Evolutionary conservation across 2,113 vertebrate species (phyloP), one percentile per base, ranked within the genome.

Genomic region (Cyanocitta stelleri): DNA sequence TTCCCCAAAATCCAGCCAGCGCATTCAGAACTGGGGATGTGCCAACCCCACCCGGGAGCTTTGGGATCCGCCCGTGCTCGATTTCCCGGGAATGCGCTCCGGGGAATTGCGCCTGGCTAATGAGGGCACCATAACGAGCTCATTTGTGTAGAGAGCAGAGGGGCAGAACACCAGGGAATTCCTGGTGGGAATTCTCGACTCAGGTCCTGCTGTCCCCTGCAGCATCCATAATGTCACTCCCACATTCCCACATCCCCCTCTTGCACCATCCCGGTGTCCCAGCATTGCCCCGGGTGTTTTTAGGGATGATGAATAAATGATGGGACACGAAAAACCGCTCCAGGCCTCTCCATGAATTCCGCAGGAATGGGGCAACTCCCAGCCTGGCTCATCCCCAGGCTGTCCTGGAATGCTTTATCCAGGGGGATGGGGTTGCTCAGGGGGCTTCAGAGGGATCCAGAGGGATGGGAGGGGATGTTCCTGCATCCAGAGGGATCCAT

Each of bases 141-240:
- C 20, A 35, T 58, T 51, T 67, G 26, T 52, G 21, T 35, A 11
- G 62, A 58, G 16, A 76, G 26, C 61, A 21, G 35, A 76, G 71
- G 43, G 32, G 4, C 16, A 76, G 52, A 58, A 52, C 20, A 6
- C 30, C 35, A 56, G 61, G 24, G 52, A 49, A 35, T 75, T 75
- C 61, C 71, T 67, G 13, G 1, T 58, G 24, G 35, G 23, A 58
- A 58, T 35, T 43, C 43, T 58, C 1, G 0, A 0, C 3, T n/a
- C 59, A 64, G 43, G 6, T 41, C 19, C n/a, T 49, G 71, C 43
- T 41, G 51, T 85, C 24, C 30, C 35, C 51, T 66, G 43, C 61
- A 66, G n/a, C 43, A 41, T 16, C 61, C 35, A 16, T 16, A 29
- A 41, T 41, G 30, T 49, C 71, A 41, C 15, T 74, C 17, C 37